phyloP scores from a whole-genome alignment of 2,113 vertebrate genomes.

The Leuciscus idus region DNA sequence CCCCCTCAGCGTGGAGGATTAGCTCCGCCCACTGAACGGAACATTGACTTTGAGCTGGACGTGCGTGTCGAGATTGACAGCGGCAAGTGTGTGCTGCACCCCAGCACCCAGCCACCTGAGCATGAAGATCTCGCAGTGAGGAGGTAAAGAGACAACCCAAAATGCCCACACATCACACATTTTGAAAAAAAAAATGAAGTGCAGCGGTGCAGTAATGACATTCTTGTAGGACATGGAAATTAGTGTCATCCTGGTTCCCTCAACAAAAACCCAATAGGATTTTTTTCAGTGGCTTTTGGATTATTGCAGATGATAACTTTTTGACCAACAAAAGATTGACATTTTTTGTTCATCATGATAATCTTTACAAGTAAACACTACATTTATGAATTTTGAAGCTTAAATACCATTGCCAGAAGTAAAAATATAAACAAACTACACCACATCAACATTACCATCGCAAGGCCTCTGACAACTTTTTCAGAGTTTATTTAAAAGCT shows the following conservation, averaged over 20 bases:
- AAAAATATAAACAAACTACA: neutral
- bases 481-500: neutral
- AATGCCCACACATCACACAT: neutral
- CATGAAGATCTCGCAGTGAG: conserved; percentile 88
- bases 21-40: conserved; percentile 86
- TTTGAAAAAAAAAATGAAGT: neutral
- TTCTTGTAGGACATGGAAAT: neutral
- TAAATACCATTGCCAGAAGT: neutral
- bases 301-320: neutral
- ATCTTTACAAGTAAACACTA: neutral
- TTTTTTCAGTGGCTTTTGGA: neutral
- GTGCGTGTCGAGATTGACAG: conserved; percentile 97
- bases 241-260: neutral
- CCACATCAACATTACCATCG: neutral
- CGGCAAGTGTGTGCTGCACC: conserved; percentile 96
- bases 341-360: too few relatives aligned
- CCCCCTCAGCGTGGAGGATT: conserved; percentile 81
- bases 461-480: neutral
- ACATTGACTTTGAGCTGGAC: conserved; percentile 98
- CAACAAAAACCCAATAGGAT: neutral
- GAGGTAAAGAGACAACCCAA: conserved; percentile 73
- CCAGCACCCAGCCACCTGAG: conserved; percentile 88
- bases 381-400: neutral
- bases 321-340: neutral
- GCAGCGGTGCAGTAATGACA: neutral